Conservation (phyloP, 1,140 invertebrate species). For the Himalopsyche phryganea region DNA sequence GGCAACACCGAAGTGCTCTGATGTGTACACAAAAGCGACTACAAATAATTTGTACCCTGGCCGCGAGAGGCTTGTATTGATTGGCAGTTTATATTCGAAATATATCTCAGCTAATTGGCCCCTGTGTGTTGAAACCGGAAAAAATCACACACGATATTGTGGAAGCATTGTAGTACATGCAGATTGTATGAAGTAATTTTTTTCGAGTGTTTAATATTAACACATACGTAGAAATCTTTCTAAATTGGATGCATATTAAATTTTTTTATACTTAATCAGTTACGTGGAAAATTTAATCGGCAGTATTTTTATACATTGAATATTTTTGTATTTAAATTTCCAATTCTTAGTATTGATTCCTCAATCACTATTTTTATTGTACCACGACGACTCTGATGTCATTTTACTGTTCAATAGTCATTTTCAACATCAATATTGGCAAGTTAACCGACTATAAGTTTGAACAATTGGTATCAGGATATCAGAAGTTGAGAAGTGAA, state of each 20-base stretch:
- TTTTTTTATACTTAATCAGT: too few species aligned
- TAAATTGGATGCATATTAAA: not conserved
- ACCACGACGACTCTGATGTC: too few species aligned
- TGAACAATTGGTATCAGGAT: conserved; percentile 28
- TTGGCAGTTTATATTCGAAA: conserved; percentile 13
- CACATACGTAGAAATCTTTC: not conserved
- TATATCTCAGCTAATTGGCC: conserved; percentile 14
- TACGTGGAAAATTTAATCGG: too few species aligned
- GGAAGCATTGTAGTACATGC: not conserved
- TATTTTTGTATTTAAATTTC: too few species aligned
- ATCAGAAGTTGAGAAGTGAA: conserved; percentile 32
- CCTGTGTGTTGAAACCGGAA: conserved; percentile 10
- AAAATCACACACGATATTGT: not conserved
- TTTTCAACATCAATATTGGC: too few species aligned
- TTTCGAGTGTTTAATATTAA: not conserved
- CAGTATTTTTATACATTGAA: too few species aligned
- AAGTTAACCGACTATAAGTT: too few species aligned
- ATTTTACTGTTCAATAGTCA: too few species aligned
- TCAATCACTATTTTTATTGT: too few species aligned
- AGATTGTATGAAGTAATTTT: not conserved
- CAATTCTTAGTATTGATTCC: too few species aligned
- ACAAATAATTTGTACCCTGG: conserved; percentile 1
- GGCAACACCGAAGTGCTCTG: too few species aligned
- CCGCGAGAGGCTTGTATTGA: conserved; percentile 2
- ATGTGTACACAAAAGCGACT: conserved; percentile 6